Evolutionary conservation across 2,797 vertebrate genomes (phyloP).

Genomic region (Sylvia borin): DNA sequence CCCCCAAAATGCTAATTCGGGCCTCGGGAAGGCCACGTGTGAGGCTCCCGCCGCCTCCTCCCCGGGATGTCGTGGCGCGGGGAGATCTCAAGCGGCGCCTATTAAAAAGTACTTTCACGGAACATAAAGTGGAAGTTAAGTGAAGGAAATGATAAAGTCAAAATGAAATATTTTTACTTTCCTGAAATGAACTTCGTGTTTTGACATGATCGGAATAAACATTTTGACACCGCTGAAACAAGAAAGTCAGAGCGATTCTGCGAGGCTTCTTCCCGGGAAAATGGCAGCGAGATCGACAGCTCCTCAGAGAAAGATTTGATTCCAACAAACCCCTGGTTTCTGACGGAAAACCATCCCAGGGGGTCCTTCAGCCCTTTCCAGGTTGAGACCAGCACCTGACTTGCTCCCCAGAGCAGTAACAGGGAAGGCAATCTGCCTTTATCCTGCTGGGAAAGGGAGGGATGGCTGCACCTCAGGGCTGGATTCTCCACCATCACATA

Average conservation of each 20-base stretch:
- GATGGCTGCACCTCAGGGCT: rapidly evolving
- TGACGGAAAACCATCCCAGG: neutral
- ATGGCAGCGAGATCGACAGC: conserved; percentile 16
- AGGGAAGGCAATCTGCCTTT: neutral
- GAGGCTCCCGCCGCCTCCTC: neutral
- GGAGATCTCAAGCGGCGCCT: neutral
- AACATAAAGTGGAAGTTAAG: conserved; percentile 35
- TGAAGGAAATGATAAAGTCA: conserved; percentile 21
- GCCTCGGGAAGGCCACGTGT: neutral
- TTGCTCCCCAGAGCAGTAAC: rapidly evolving
- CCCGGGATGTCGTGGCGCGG: rapidly evolving
- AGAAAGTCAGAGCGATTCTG: conserved; percentile 62
- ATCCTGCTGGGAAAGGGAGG: neutral
- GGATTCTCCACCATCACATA: neutral
- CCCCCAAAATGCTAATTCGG: neutral
- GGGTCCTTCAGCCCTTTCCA: neutral
- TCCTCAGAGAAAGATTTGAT: neutral
- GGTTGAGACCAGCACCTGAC: neutral
- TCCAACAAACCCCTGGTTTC: neutral
- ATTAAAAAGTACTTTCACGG: neutral
- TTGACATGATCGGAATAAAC: conserved; percentile 57
- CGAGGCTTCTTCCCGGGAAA: conserved; percentile 24
- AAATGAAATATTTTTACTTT: conserved; percentile 47
- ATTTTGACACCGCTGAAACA: conserved; percentile 65
- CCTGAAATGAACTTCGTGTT: conserved; percentile 52